These are phyloP conservation scores for Chaetodon trifasciatus DNA, from an alignment of 2,797 vertebrate species.

Conservation along the genomic window DNA sequence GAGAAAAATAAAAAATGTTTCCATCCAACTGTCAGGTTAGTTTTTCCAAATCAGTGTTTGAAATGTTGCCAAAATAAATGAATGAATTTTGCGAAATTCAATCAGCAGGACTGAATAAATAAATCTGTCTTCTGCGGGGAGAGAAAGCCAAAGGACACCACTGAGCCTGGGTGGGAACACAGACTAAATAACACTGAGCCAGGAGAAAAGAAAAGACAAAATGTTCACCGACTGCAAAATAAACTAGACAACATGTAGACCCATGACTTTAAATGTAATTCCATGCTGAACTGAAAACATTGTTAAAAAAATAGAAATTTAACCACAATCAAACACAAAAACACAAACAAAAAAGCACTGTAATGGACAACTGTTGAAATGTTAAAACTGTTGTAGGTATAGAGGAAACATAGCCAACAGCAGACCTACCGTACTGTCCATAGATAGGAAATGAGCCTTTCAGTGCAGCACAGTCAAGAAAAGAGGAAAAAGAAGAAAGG, in stretches of 20 bases:
- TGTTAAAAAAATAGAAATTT: constrained; percentile 8
- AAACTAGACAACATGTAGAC: neutral
- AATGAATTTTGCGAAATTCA: neutral
- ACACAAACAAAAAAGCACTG: constrained; percentile 21
- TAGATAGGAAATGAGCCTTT: constrained; percentile 88
- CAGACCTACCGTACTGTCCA: constrained; percentile 88
- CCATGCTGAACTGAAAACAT: constrained; percentile 29
- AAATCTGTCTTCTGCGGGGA: neutral
- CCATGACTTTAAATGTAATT: neutral
- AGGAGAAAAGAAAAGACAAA: constrained; percentile 26
- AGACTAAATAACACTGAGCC: constrained; percentile 10
- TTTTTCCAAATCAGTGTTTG: neutral
- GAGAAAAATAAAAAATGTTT: neutral
- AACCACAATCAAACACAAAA: constrained; percentile 28
- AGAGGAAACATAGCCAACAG: constrained; percentile 44
- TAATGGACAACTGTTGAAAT: neutral
- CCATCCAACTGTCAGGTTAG: neutral
- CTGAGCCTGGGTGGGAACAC: neutral
- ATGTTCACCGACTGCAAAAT: constrained; percentile 6
- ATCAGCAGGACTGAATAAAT: constrained; percentile 1
- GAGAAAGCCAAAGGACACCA: neutral
- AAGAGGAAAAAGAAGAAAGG: constrained; percentile 29
- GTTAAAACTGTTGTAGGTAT: constrained; percentile 12
- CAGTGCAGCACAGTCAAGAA: constrained; percentile 71
- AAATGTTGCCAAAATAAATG: neutral